These are phyloP conservation scores for Nowickia ferox DNA, from an alignment of 2,888 invertebrate species.

Conservation along the genomic window DNA sequence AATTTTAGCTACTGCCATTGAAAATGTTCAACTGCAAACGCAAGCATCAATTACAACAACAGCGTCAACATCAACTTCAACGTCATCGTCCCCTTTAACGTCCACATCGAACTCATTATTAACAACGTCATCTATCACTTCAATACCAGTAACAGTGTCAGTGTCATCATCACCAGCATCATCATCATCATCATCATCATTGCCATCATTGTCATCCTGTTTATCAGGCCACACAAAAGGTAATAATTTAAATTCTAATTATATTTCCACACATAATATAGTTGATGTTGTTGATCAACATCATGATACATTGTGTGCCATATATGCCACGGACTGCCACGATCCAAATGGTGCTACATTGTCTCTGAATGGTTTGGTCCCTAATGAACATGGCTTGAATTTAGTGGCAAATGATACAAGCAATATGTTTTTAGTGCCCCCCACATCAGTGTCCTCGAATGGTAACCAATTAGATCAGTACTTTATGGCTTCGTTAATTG, in stretches of 20 bases:
- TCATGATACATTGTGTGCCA: constrained; percentile 32
- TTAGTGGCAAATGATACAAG: constrained; percentile 43
- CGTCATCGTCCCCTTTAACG: not conserved
- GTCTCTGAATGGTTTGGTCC: constrained; percentile 56
- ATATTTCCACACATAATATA: constrained; percentile 28
- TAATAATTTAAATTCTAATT: constrained; percentile 38
- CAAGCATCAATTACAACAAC: constrained; percentile 7
- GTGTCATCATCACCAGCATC: constrained; percentile 14
- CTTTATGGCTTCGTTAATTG: constrained; percentile 72
- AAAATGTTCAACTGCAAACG: constrained; percentile 3
- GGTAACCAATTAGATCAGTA: constrained; percentile 68
- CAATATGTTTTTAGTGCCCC: constrained; percentile 58
- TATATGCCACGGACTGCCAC: constrained; percentile 51
- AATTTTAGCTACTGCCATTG: constrained; percentile 23
- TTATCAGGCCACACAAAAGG: constrained; percentile 30
- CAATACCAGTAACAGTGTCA: constrained; percentile 8
- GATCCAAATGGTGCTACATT: constrained; percentile 42
- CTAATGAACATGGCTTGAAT: constrained; percentile 49
- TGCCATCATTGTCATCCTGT: constrained; percentile 13
- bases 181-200: constrained; percentile 17
- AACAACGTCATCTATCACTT: constrained; percentile 3
- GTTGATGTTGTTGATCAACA: constrained; percentile 30
- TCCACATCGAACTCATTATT: constrained; percentile 4
- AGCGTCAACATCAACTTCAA: not conserved
- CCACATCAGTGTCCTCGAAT: constrained; percentile 25